Percentiles rank a stretch among this genome's conserved stretches.
Conservation (phyloP, 2,888 invertebrate species). For the Smittia aterrima region DNA sequence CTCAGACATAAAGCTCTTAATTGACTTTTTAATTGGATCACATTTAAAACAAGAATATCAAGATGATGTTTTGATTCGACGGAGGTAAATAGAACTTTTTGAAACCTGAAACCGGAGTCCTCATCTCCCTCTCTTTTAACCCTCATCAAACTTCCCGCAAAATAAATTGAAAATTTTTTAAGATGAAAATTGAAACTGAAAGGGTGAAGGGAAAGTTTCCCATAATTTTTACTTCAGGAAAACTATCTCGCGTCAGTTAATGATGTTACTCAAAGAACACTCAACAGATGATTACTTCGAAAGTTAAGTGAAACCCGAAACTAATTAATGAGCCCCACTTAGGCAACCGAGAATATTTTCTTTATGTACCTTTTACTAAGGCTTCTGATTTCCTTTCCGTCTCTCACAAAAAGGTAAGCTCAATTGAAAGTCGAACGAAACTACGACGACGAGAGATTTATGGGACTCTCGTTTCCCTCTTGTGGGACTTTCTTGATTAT, state of each 20-base stretch:
- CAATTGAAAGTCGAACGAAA: slow-evolving; percentile 14
- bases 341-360: not conserved
- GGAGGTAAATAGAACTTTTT: not conserved
- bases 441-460: not conserved
- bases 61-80: not conserved
- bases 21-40: slow-evolving; percentile 25
- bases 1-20: slow-evolving; percentile 1
- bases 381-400: slow-evolving; percentile 7
- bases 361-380: not conserved
- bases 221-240: not conserved
- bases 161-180: slow-evolving; percentile 16
- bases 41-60: not conserved
- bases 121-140: not conserved
- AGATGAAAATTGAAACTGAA: not conserved
- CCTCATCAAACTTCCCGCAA: slow-evolving; percentile 3
- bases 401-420: slow-evolving; percentile 10
- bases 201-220: not conserved
- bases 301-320: not conserved
- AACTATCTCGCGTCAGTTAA: not conserved
- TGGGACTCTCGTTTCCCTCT: not conserved
- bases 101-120: not conserved
- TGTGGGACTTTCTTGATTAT: slow-evolving; percentile 23
- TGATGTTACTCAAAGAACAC: not conserved
- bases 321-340: not conserved
- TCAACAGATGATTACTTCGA: not conserved